A percentile compares a stretch with the other conserved stretches of the same genome.
Conservation (phyloP, 2,797 vertebrate genomes). For the Amblyraja radiata region DNA sequence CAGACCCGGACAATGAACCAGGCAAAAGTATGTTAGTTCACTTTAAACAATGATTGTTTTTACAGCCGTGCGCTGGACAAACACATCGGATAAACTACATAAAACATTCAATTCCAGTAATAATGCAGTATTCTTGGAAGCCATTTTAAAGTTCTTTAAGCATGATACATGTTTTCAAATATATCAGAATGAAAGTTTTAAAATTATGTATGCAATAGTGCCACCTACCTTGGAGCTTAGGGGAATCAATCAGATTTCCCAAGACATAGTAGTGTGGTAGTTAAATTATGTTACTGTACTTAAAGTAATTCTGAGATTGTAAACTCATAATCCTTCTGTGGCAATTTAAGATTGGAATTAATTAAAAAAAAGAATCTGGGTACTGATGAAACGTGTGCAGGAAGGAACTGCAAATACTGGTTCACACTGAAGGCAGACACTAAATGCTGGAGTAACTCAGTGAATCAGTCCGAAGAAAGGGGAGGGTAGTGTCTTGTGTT, state of each 20-base stretch:
- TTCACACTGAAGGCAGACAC: no score
- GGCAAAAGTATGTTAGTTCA: background rate
- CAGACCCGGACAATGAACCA: background rate
- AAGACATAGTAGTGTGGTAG: background rate
- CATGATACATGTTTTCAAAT: background rate
- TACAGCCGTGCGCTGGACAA: background rate
- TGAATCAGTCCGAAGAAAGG: no score
- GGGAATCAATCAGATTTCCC: background rate
- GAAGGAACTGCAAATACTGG: no score
- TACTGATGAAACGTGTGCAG: no score
- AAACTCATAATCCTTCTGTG: background rate
- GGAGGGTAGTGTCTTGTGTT: no score
- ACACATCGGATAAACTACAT: background rate
- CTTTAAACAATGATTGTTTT: background rate
- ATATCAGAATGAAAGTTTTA: background rate
- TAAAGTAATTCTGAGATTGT: background rate
- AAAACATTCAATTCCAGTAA: background rate
- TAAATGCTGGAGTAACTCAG: no score
- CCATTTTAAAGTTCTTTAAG: background rate
- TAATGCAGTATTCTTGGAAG: background rate
- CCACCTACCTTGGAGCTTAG: background rate
- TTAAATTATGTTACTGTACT: background rate
- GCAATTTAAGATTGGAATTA: background rate
- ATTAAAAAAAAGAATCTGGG: background rate
- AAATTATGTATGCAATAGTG: background rate